Evolutionary conservation across 2,113 vertebrate species (phyloP), one percentile per base, ranked within the genome.

Genomic region (Ictidomys tridecemlineatus): DNA sequence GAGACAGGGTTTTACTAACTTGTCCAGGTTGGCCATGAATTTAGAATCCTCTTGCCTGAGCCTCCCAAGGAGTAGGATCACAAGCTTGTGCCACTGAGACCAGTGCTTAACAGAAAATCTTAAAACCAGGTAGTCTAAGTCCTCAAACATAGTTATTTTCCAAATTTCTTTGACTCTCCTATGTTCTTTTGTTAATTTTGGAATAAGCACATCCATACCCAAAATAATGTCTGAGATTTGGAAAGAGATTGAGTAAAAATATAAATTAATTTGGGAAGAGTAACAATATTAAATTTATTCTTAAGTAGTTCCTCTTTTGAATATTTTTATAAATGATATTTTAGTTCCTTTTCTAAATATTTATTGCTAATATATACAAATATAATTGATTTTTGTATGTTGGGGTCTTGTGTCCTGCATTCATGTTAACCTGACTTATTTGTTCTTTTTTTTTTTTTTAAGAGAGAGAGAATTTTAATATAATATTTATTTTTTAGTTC

Each of bases 151-250:
- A 87, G 14, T 45, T 84, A 22, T 88, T 39, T 83, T 42, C 14
- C 24, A 91, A 74, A 82, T 48, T 82, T 2, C 56, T 76, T 37
- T 83, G 12, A 3, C 9, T 88, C 42, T 78, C 77, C 22, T 53
- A 18, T 93, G 17, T 79, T 51, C 18, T 37, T 89, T 77, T 84
- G 39, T 37, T 70, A 77, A 76, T 83, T 86, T 88, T 76, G 37
- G 37, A 65, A 45, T 53, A 89, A 76, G 13, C 17, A 76, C 76
- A 63, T 92, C 61, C 85, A 72, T 51, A n/a, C 89, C 78, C 79
- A 88, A 83, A 89, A 18, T 45, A 88, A 30, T 51, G 56, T 89
- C 32, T 90, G 42, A 85, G 39, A 80, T 73, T 90, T 85, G 65
- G n/a, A 61, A 86, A 80, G 24, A 30, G 24, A 74, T 37, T 73